These are phyloP conservation scores for Psittacula echo DNA, from an alignment of 2,797 vertebrate species.

Conservation along the genomic window DNA sequence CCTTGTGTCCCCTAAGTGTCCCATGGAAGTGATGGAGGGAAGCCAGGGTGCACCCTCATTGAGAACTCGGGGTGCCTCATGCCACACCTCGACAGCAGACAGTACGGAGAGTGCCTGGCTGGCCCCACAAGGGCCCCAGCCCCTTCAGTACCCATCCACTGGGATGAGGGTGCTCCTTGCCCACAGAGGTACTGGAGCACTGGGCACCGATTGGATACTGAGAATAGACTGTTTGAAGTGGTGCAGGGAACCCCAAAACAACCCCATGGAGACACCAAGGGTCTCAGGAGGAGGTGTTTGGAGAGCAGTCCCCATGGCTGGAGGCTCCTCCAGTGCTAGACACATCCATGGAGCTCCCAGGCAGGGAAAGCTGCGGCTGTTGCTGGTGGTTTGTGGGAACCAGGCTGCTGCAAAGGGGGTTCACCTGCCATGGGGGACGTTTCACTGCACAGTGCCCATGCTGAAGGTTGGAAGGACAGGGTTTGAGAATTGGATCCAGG, in stretches of 20 bases:
- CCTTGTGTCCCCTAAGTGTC: accelerated
- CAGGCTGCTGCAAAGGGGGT: background rate
- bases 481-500: background rate
- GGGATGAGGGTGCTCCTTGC: background rate
- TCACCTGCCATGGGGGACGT: accelerated
- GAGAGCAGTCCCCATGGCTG: background rate
- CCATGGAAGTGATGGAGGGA: accelerated
- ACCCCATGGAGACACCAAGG: background rate
- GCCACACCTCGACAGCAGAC: background rate
- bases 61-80: background rate
- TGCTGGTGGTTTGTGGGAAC: background rate
- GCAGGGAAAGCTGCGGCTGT: background rate
- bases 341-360: background rate
- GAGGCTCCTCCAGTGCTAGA: background rate
- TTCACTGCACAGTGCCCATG: background rate
- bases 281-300: background rate
- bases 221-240: background rate
- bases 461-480: background rate
- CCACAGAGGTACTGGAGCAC: background rate
- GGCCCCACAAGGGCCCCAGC: accelerated
- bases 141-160: background rate
- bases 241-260: background rate
- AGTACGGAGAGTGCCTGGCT: background rate
- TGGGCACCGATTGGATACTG: background rate
- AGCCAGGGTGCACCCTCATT: background rate